These are phyloP conservation scores for Ostrea denselamellosa DNA, from an alignment of 1,140 invertebrate genomes.

Conservation along the genomic window DNA sequence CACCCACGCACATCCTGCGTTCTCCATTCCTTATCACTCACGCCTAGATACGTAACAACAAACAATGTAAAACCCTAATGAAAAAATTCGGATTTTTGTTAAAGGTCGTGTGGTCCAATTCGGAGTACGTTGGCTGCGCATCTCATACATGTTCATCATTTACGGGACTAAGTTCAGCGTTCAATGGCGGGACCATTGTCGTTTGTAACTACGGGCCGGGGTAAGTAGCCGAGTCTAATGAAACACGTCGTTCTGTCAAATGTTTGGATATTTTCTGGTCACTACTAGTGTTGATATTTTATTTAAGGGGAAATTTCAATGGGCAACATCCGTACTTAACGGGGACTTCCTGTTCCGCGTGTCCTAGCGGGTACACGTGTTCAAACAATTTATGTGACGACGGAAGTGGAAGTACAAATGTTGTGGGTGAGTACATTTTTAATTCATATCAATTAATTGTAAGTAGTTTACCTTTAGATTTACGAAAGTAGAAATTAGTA, in stretches of 20 bases:
- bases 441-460: too few relatives aligned
- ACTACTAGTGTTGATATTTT: not conserved
- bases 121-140: conserved; percentile 22
- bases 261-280: not conserved
- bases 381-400: not conserved
- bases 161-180: not conserved
- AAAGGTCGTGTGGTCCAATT: conserved; percentile 23
- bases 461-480: too few relatives aligned
- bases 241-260: not conserved
- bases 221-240: not conserved
- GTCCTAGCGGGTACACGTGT: not conserved
- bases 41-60: too few relatives aligned
- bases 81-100: not conserved
- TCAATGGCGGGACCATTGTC: conserved; percentile 38
- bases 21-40: too few relatives aligned
- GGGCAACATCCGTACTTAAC: not conserved
- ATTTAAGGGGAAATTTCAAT: not conserved
- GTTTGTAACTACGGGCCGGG: conserved; percentile 10
- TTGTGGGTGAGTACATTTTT: not conserved
- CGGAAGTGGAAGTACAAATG: not conserved
- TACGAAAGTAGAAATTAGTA: too few relatives aligned
- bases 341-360: not conserved
- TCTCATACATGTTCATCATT: conserved; percentile 24
- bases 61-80: too few relatives aligned
- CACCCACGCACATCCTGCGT: too few relatives aligned